Conservation (phyloP, 2,797 vertebrate species). For the Amblyopsis hoosieri region DNA sequence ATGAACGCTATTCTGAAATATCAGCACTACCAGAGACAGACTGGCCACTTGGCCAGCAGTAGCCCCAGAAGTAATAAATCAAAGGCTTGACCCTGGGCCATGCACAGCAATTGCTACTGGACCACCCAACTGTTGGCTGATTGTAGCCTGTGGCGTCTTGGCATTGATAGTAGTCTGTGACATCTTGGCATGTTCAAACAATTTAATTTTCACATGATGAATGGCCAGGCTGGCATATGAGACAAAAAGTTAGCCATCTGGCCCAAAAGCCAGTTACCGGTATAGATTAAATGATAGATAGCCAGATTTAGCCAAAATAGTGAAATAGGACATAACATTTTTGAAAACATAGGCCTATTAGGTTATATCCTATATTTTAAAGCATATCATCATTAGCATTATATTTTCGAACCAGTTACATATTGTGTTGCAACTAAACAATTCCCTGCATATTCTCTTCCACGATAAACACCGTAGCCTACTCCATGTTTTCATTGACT, state of each 20-base stretch:
- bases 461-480: background rate
- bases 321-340: no score
- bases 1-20: conserved; percentile 33
- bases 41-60: conserved; percentile 61
- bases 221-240: conserved; percentile 59
- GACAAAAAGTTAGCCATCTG: conserved; percentile 33
- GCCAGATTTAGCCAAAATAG: background rate
- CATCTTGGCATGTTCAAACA: conserved; percentile 71
- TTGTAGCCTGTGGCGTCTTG: conserved; percentile 66
- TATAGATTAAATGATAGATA: conserved; percentile 25
- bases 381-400: no score
- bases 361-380: no score
- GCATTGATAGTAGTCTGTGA: conserved; percentile 66
- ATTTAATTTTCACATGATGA: conserved; percentile 77
- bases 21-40: conserved; percentile 40
- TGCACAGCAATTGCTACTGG: conserved; percentile 61
- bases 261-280: conserved; percentile 32
- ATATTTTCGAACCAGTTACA: no score
- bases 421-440: no score
- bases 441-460: conserved; percentile 6
- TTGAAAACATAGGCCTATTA: no score
- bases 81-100: conserved; percentile 51
- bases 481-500: no score
- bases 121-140: conserved; percentile 72
- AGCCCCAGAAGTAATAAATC: conserved; percentile 69